phyloP scores from a whole-genome alignment of 2,888 invertebrate species.

The Drosophila yooni region DNA sequence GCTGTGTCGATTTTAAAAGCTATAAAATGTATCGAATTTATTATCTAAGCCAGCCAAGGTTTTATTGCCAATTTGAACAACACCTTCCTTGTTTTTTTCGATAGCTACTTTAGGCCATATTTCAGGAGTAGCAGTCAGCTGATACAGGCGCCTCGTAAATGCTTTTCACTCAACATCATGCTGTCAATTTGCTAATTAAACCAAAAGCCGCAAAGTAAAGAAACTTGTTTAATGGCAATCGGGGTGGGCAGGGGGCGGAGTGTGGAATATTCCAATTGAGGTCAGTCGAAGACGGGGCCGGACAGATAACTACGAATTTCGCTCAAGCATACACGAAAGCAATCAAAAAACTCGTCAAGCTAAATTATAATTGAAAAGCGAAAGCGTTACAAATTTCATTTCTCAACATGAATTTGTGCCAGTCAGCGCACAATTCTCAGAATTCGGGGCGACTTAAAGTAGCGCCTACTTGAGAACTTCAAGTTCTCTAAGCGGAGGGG shows the following conservation, averaged over 20 bases:
- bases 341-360: slow-evolving; percentile 65
- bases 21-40: slow-evolving; percentile 4
- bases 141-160: slow-evolving; percentile 14
- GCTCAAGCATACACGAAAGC: slow-evolving; percentile 64
- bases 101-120: slow-evolving; percentile 21
- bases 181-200: slow-evolving; percentile 70
- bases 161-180: slow-evolving; percentile 59
- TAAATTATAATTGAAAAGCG: slow-evolving; percentile 69
- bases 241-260: neutral
- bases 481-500: neutral
- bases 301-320: slow-evolving; percentile 62
- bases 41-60: neutral
- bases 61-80: slow-evolving; percentile 11
- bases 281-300: slow-evolving; percentile 45
- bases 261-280: slow-evolving; percentile 50
- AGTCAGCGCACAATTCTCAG: slow-evolving; percentile 27
- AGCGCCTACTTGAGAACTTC: slow-evolving; percentile 21
- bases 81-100: slow-evolving; percentile 33
- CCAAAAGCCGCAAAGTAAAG: slow-evolving; percentile 51
- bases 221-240: slow-evolving; percentile 45
- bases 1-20: neutral
- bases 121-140: slow-evolving; percentile 1
- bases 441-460: slow-evolving; percentile 34
- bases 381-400: slow-evolving; percentile 73
- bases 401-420: slow-evolving; percentile 63